Percentiles rank a stretch among this genome's conserved stretches.
Conservation (phyloP, 2,113 vertebrate genomes). For the Paramisgurnus dabryanus region DNA sequence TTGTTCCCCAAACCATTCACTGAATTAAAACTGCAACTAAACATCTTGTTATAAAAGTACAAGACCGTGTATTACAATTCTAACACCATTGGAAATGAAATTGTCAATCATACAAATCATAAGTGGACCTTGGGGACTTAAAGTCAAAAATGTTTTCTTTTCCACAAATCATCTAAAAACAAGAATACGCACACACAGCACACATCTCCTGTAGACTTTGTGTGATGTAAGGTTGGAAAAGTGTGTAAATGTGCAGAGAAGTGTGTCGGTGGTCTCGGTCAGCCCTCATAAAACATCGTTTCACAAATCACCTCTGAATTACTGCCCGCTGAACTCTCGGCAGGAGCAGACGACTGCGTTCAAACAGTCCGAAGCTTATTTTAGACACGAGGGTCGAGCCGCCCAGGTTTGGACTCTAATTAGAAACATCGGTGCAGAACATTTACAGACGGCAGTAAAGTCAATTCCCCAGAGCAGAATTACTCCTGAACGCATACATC, state of each 20-base stretch:
- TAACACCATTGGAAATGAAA: too few relatives aligned
- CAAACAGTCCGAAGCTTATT: constrained; percentile 70
- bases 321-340: constrained; percentile 70
- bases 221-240: neutral
- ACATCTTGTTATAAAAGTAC: too few relatives aligned
- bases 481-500: constrained; percentile 54
- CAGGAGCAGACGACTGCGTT: constrained; percentile 64
- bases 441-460: constrained; percentile 81
- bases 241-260: constrained; percentile 1
- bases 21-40: too few relatives aligned
- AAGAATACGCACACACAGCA: neutral
- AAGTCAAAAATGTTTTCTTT: too few relatives aligned
- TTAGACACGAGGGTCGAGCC: constrained; percentile 74
- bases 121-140: too few relatives aligned
- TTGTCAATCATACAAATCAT: too few relatives aligned
- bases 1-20: too few relatives aligned
- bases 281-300: constrained; percentile 73
- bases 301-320: constrained; percentile 66
- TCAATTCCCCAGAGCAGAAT: constrained; percentile 72
- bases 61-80: too few relatives aligned
- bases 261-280: constrained; percentile 59
- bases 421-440: constrained; percentile 82
- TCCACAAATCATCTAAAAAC: too few relatives aligned
- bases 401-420: constrained; percentile 77
- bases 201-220: neutral